These are phyloP conservation scores for Allophyes oxyacanthae DNA, from an alignment of 2,888 invertebrate genomes.

Conservation along the genomic window DNA sequence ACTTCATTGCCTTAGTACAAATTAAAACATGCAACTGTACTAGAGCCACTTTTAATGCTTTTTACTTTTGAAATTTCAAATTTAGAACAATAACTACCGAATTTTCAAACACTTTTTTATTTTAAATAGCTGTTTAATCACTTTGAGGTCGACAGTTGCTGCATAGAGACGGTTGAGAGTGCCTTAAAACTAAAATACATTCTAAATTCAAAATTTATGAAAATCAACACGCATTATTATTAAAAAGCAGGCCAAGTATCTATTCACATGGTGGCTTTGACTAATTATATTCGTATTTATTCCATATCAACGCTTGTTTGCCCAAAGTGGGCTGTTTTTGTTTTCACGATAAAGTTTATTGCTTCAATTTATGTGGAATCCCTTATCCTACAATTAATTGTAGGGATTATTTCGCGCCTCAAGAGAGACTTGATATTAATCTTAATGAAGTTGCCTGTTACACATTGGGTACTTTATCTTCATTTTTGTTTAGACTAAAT, in stretches of 20 bases:
- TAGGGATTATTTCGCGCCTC: slow-evolving; percentile 52
- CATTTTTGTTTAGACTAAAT: slow-evolving; percentile 38
- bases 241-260: too few relatives aligned
- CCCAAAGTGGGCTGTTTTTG: slow-evolving; percentile 31
- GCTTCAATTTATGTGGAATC: slow-evolving; percentile 44
- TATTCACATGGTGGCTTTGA: neutral
- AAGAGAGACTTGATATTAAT: slow-evolving; percentile 54
- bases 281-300: neutral
- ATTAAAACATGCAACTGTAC: neutral
- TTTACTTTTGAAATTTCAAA: too few relatives aligned
- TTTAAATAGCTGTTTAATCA: too few relatives aligned
- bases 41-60: too few relatives aligned
- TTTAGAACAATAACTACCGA: too few relatives aligned
- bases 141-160: too few relatives aligned
- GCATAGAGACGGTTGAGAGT: too few relatives aligned
- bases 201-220: too few relatives aligned
- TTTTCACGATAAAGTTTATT: slow-evolving; percentile 36
- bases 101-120: too few relatives aligned
- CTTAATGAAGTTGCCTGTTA: slow-evolving; percentile 52
- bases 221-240: too few relatives aligned
- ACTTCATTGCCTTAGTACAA: slow-evolving; percentile 1
- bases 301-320: slow-evolving; percentile 16
- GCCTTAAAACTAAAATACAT: too few relatives aligned
- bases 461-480: slow-evolving; percentile 41
- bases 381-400: slow-evolving; percentile 52